Base-by-base conservation (phyloP, 2,888 invertebrate species). In the Vanessa cardui region DNA sequence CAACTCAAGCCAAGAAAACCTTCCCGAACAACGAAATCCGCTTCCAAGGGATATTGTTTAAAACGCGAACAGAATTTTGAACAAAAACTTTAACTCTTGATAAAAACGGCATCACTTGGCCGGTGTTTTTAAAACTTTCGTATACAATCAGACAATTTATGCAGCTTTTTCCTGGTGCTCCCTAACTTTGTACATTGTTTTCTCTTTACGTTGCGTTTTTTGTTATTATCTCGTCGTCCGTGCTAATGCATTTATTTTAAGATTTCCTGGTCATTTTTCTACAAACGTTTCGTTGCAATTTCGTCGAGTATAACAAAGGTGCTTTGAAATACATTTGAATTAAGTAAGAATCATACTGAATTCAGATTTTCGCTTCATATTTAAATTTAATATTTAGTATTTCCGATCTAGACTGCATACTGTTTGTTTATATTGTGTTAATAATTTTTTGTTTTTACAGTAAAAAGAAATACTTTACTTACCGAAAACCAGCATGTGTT, bases 121-220 rank as follows among this genome's bases (percentile, higher is more conserved):
- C 66, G 56, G 60, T 66, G 69, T 66, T 69, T 66, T 66, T 54
- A 63, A 69, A 69, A 69, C 66, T 69, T 69, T 66, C 45, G 39
- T 54, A 54, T 67, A 63, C 63, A 67, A 67, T 67, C 62, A 56
- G 59, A 69, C 66, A 69, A 69, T 69, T 69, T 69, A 63, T 66
- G 66, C 66, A 70, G 56, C 66, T 47, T 54, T 68, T 68, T 58
- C 67, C 59, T 18, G 45, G 39, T 66, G 45, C 62, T 61, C 58
- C 50, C 45, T 39, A 60, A 69, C 58, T 69, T 69, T 59, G 60
- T 39, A 64, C 64, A 47, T 59, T 60, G 66, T 66, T 70, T 52
- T 21, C 33, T 47, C 26, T 66, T 63, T 60, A 54, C 50, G 54
- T 54, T 64, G 60, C 63, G 67, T 45, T 66, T 64, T 68, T 70